A percentile compares a stretch with the other conserved stretches of the same genome.
Evolutionary conservation across 1,140 invertebrate species (phyloP).

Genomic region (Pseudoatta argentina): DNA sequence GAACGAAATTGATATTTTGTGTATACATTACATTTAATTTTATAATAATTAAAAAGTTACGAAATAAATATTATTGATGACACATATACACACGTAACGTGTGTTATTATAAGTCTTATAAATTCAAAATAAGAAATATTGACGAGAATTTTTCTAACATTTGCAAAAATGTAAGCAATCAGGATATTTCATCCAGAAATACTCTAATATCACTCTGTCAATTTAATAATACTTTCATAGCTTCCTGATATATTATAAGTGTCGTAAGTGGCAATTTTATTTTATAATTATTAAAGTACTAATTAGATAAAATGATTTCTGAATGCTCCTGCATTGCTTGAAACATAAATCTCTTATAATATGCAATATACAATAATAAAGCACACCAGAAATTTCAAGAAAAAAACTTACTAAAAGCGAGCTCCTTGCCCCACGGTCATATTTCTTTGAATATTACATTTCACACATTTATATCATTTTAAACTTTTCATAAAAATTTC

Average conservation of each 20-base stretch:
- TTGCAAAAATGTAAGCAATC: constrained; percentile 29
- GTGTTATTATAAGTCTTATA: not conserved
- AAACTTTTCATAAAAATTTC: constrained; percentile 48
- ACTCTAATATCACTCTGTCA: not conserved
- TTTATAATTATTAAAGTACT: not conserved
- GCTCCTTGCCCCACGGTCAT: constrained; percentile 80
- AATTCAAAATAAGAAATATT: constrained; percentile 9
- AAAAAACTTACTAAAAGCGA: constrained; percentile 71
- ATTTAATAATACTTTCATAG: constrained; percentile 17
- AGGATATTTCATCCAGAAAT: constrained; percentile 21
- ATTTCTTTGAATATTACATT: constrained; percentile 65
- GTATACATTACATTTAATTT: not conserved
- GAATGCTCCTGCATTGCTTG: constrained; percentile 27
- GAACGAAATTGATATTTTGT: not conserved
- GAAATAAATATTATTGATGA: not conserved
- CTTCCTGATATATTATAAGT: not conserved
- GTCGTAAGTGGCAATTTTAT: not conserved
- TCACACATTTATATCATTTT: constrained; percentile 40
- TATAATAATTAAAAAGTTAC: not conserved
- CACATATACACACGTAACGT: too few relatives aligned
- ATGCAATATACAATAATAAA: constrained; percentile 16
- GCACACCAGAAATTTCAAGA: constrained; percentile 76
- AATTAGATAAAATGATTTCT: constrained; percentile 19
- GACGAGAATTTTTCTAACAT: constrained; percentile 7
- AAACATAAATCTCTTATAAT: constrained; percentile 38